Evolutionary conservation across 2,888 invertebrate species (phyloP).

Genomic region (Drosophila mimica): DNA sequence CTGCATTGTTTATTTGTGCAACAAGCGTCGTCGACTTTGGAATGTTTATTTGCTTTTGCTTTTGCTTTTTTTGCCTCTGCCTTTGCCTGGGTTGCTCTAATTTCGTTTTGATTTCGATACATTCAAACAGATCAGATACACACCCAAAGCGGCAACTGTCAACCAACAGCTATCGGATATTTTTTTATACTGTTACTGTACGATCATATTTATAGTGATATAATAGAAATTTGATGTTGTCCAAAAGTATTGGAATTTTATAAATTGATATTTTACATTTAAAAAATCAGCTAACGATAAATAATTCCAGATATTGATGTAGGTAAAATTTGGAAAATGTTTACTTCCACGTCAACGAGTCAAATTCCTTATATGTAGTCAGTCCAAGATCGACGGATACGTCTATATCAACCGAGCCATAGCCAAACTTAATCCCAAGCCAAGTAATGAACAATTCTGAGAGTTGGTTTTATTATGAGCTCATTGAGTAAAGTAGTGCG

Average conservation of each 20-base stretch:
- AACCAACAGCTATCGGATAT: background rate
- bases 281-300: background rate
- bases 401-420: background rate
- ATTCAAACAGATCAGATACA: slow-evolving; percentile 14
- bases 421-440: background rate
- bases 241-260: background rate
- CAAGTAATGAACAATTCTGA: background rate
- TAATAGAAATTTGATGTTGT: too few species aligned
- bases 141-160: background rate
- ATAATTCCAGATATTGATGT: background rate
- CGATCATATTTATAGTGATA: background rate
- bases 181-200: slow-evolving; percentile 7
- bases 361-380: background rate
- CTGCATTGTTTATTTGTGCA: slow-evolving; percentile 59
- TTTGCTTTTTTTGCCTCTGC: background rate
- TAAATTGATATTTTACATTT: background rate
- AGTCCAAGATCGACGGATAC: background rate
- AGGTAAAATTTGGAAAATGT: background rate
- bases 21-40: slow-evolving; percentile 63
- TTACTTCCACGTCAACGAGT: background rate
- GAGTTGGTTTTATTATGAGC: background rate
- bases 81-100: slow-evolving; percentile 43
- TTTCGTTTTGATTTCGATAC: slow-evolving; percentile 58
- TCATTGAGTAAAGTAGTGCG: background rate
- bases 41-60: slow-evolving; percentile 60